Evolutionary conservation across 2,888 invertebrate species (phyloP).

Genomic region (Eristalis tenax): DNA sequence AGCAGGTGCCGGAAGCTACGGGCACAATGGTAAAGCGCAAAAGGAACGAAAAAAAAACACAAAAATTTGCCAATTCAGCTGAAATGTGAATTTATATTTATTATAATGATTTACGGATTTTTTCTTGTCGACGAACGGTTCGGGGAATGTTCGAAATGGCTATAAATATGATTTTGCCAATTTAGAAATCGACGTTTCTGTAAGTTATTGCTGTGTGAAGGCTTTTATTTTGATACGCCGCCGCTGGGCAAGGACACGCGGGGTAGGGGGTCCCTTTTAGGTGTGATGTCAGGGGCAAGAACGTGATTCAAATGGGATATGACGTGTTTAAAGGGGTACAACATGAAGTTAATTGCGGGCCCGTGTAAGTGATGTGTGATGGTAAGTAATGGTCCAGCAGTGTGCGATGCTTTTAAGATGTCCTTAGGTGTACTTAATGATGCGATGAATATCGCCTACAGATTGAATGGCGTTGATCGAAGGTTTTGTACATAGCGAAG

Average conservation of each 20-base stretch:
- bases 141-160: constrained; percentile 57
- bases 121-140: constrained; percentile 29
- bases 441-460: background rate
- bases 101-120: constrained; percentile 70
- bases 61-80: constrained; percentile 66
- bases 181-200: constrained; percentile 66
- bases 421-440: background rate
- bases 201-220: constrained; percentile 62
- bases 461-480: background rate
- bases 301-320: constrained; percentile 23
- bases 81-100: constrained; percentile 71
- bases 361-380: background rate
- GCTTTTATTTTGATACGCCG: constrained; percentile 14
- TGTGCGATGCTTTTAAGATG: background rate
- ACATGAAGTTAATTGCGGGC: constrained; percentile 4
- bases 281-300: background rate
- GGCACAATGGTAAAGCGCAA: constrained; percentile 3
- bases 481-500: background rate
- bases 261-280: background rate
- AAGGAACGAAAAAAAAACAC: constrained; percentile 28
- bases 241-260: background rate
- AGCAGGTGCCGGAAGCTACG: background rate
- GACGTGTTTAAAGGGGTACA: constrained; percentile 13
- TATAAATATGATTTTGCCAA: constrained; percentile 71
- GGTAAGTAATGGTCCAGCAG: background rate